Percentiles rank a stretch among this genome's conserved stretches.
Evolutionary conservation across 23 tunicate genomes (phyloP).

Genomic region (Trididemnum nubilum): DNA sequence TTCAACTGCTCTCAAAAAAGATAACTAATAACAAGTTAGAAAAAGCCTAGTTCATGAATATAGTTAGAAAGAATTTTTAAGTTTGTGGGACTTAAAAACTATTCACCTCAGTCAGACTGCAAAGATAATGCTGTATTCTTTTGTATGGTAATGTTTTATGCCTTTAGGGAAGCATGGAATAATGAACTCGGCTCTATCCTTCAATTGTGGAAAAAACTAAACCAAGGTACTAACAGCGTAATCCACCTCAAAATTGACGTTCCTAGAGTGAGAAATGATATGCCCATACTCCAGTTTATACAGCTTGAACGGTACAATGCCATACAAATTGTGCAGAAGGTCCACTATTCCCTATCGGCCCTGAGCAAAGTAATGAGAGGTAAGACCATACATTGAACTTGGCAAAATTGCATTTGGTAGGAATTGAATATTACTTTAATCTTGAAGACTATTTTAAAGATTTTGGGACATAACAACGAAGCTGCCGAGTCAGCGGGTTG

Average conservation of each 20-base stretch:
- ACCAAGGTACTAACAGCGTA: slow-evolving; percentile 71
- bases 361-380: slow-evolving; percentile 93
- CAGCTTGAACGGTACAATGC: slow-evolving; percentile 78
- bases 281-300: slow-evolving; percentile 77
- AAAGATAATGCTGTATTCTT: no score
- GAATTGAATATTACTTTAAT: background rate
- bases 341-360: slow-evolving; percentile 82
- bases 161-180: slow-evolving; percentile 74
- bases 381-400: background rate
- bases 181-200: slow-evolving; percentile 74
- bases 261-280: slow-evolving; percentile 46
- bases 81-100: no score
- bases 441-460: no score
- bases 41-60: no score
- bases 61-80: no score
- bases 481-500: no score
- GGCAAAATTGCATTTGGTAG: background rate
- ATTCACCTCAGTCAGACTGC: no score
- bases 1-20: no score
- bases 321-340: slow-evolving; percentile 60
- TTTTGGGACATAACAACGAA: no score
- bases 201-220: slow-evolving; percentile 74
- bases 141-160: no score
- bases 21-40: no score
- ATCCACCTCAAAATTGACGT: slow-evolving; percentile 53